phyloP scores from a whole-genome alignment of 2,797 vertebrate genomes.

The Pantherophis alleghaniensis region DNA sequence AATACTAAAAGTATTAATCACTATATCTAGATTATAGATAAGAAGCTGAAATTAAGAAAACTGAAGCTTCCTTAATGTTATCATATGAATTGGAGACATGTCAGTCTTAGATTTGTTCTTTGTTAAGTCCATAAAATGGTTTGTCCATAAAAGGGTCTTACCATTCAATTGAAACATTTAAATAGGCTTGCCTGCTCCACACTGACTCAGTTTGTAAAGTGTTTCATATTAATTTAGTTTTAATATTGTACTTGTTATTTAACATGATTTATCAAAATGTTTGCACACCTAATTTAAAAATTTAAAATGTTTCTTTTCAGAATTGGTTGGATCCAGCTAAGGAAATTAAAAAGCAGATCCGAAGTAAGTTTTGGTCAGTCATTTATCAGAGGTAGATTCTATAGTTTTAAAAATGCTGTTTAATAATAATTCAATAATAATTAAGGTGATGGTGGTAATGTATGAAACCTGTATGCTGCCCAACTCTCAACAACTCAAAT shows the following conservation, averaged over 20 bases:
- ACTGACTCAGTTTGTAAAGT: not conserved
- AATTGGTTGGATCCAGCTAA: conserved; percentile 96
- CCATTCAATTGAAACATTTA: not conserved
- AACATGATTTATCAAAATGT: conserved; percentile 3
- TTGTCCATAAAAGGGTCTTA: not conserved
- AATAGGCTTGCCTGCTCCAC: not conserved
- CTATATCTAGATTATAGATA: not conserved
- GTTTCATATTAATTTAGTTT: not conserved
- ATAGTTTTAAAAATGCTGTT: not conserved
- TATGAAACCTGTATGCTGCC: not conserved
- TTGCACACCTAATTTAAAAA: conserved; percentile 51
- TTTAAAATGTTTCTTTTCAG: conserved; percentile 76
- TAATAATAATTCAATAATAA: not conserved
- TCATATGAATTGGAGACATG: not conserved
- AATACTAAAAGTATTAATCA: not conserved
- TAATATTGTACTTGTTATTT: not conserved
- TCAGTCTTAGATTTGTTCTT: not conserved
- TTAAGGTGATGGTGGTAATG: not conserved
- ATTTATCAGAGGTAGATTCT: conserved; percentile 6
- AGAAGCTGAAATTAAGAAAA: not conserved
- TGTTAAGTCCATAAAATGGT: not conserved
- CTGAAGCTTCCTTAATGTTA: not conserved
- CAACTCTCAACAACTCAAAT: not conserved
- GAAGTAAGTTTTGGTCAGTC: conserved; percentile 78
- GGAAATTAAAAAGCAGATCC: conserved; percentile 96